Evolutionary conservation across 2,797 vertebrate genomes (phyloP).

Genomic region (Petrocephalus schoutedeni): DNA sequence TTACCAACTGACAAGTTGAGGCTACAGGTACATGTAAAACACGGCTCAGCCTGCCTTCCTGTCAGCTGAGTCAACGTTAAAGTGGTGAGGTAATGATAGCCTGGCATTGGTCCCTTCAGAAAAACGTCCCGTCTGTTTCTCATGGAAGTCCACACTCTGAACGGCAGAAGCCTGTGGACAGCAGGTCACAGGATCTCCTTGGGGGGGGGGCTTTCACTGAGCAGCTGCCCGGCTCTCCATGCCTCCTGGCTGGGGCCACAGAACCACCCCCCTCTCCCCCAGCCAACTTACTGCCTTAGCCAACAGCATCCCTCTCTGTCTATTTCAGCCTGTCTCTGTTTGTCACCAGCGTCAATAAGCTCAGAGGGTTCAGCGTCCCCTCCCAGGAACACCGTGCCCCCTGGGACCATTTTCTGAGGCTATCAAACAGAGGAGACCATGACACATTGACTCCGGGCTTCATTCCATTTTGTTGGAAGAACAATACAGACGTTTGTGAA

Average conservation of each 20-base stretch:
- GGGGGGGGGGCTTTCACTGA: background rate
- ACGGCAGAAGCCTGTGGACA: background rate
- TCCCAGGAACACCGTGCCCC: background rate
- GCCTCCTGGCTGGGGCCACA: background rate
- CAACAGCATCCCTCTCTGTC: background rate
- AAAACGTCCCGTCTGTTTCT: background rate
- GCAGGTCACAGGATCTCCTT: slow-evolving; percentile 4
- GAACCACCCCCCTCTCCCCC: background rate
- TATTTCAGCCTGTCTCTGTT: background rate
- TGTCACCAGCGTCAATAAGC: background rate
- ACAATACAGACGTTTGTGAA: background rate
- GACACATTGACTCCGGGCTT: background rate
- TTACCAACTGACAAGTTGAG: background rate
- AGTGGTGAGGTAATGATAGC: background rate
- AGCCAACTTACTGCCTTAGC: background rate
- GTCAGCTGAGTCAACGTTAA: background rate
- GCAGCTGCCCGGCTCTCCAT: background rate
- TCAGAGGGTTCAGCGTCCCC: background rate
- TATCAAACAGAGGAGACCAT: background rate
- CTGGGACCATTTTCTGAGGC: background rate
- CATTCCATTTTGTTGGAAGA: background rate
- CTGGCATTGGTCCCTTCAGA: background rate
- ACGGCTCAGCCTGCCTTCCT: background rate
- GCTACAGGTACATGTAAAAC: background rate
- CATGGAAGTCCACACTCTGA: background rate